Evolutionary conservation across 2,888 invertebrate species (phyloP), one percentile per base, ranked within the genome.

Genomic region (Diarsia dahlii): DNA sequence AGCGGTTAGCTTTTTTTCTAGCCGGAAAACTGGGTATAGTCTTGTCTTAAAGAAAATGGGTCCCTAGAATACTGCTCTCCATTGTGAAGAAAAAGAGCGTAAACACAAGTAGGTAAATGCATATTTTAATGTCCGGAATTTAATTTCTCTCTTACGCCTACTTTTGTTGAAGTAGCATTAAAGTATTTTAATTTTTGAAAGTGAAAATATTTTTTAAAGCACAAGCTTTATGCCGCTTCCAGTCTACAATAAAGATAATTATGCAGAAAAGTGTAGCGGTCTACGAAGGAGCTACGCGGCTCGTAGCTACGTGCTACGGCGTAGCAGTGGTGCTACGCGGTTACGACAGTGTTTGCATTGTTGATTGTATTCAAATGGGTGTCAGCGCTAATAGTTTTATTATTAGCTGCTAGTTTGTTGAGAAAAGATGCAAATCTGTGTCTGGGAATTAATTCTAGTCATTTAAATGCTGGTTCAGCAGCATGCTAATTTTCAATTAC

Each of bases 311-410:
- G 63, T 34, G 18, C 69, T 75, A 75, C 65, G 34, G 75, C 71
- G 58, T 8, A 2, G 75, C 71, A 74, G 74, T 75, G 69, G 3
- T 20, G 69, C 84, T 76, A 78, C 76, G 78, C 39, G 28, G 72
- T 76, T 84, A 79, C 79, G 82, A 50, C 73, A 81, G 78, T 82
- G 89, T 81, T 81, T 77, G 73, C 82, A 76, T 84, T 81, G 74
- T 81, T 81, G 72, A 86, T 87, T 75, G 74, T 79, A 80, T 83
- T 86, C 70, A 86, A 74, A 79, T 80, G 62, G 74, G 77, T 78
- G 71, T 78, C 68, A 75, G 71, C 50, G 77, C 39, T 82, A 87
- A 86, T 80, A 76, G 73, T 80, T 87, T 79, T 75, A 77, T 72
- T 78, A 76, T 63, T 82, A 80, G 39, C 63, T 68, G 23, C 70